Conservation (phyloP, 2,888 invertebrate genomes). For the Spodoptera exigua region DNA sequence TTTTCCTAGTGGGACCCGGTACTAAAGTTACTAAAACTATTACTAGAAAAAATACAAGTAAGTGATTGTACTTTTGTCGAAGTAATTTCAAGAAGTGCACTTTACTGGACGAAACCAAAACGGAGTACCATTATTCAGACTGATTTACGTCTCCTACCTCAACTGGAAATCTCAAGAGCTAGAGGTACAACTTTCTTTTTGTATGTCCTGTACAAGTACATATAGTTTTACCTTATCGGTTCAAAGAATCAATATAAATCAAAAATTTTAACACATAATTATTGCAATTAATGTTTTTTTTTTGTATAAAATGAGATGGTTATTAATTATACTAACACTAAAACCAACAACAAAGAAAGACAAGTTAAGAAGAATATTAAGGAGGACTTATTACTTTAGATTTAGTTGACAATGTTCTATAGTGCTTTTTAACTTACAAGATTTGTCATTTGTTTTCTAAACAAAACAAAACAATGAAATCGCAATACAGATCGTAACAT, state of each 20-base stretch:
- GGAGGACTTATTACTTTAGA: too few relatives aligned
- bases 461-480: slow-evolving; percentile 33
- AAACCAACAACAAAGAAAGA: too few relatives aligned
- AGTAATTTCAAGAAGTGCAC: slow-evolving; percentile 69
- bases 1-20: slow-evolving; percentile 35
- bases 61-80: slow-evolving; percentile 23
- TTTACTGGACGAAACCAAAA: slow-evolving; percentile 61
- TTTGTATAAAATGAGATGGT: too few relatives aligned
- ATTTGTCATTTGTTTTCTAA: too few relatives aligned
- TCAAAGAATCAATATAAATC: too few relatives aligned
- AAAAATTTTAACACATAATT: too few relatives aligned
- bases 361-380: too few relatives aligned
- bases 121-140: slow-evolving; percentile 66
- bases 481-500: slow-evolving; percentile 16
- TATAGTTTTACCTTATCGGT: slow-evolving; percentile 7
- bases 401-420: too few relatives aligned
- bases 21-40: slow-evolving; percentile 26
- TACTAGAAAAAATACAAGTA: slow-evolving; percentile 26
- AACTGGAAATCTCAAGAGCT: slow-evolving; percentile 49
- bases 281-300: too few relatives aligned
- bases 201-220: slow-evolving; percentile 14
- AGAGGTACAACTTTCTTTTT: slow-evolving; percentile 13
- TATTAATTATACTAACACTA: too few relatives aligned
- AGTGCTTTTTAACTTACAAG: too few relatives aligned
- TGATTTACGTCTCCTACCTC: slow-evolving; percentile 65